Percentiles rank a stretch among this genome's conserved stretches.
Conservation (phyloP, 1,140 invertebrate species). For the Acyrthosiphon pisum region DNA sequence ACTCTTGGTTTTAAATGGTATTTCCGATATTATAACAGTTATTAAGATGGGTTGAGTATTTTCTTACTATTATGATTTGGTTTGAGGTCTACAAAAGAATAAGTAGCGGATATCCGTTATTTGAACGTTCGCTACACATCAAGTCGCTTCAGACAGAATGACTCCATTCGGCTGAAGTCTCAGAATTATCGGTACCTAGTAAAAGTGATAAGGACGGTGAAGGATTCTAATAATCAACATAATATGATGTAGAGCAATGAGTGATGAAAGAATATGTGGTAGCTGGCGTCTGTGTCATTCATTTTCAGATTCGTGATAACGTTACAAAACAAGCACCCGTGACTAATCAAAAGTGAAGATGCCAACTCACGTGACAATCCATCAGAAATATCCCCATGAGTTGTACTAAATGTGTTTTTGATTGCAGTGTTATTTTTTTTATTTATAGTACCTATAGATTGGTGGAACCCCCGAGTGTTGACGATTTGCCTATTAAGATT, state of each 20-base stretch:
- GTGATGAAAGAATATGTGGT: background rate
- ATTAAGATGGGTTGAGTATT: no score
- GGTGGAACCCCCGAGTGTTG: background rate
- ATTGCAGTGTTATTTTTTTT: background rate
- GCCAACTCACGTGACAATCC: background rate
- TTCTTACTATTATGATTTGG: no score
- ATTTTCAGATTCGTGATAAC: background rate
- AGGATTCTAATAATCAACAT: background rate
- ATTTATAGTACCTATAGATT: background rate
- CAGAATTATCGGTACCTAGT: background rate
- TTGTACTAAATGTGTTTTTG: background rate
- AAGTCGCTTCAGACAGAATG: no score
- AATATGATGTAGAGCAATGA: background rate
- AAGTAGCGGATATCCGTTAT: no score
- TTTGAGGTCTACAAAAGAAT: no score
- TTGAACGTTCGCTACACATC: no score
- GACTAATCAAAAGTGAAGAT: background rate
- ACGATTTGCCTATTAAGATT: background rate
- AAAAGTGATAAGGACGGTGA: background rate
- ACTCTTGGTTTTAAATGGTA: no score
- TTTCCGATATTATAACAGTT: no score
- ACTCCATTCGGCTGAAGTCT: background rate
- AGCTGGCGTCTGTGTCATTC: background rate
- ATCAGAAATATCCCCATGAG: background rate
- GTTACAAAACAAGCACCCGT: background rate